phyloP scores from a whole-genome alignment of 2,797 vertebrate species.

The Rousettus madagascariensis region DNA sequence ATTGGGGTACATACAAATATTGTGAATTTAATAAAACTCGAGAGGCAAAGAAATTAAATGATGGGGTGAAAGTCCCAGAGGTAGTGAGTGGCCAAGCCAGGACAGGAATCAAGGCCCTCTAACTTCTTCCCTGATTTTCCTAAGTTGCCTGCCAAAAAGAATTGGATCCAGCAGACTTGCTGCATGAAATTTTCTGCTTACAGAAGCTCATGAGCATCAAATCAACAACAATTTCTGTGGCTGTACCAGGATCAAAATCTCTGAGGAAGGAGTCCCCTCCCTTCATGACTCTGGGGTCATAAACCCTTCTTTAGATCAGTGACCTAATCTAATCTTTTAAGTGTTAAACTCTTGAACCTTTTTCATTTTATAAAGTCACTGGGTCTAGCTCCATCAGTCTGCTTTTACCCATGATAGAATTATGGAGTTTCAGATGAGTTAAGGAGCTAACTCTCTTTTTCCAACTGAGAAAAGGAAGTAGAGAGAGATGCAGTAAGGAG shows the following conservation, averaged over 20 bases:
- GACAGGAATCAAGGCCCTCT: background rate
- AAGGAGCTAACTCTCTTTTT: background rate
- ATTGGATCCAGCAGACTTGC: background rate
- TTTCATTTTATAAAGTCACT: conserved; percentile 37
- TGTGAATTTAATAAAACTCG: background rate
- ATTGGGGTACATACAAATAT: background rate
- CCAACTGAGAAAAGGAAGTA: background rate
- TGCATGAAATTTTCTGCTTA: background rate
- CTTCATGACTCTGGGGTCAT: background rate
- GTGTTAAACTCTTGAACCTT: conserved; percentile 36
- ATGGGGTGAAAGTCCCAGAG: background rate
- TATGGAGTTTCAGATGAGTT: background rate
- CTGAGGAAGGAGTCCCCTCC: background rate
- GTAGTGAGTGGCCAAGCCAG: background rate
- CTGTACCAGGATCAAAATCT: background rate
- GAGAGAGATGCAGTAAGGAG: background rate
- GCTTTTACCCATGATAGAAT: background rate
- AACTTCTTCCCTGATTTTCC: background rate
- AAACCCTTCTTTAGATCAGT: conserved; percentile 1
- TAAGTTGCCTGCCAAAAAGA: background rate
- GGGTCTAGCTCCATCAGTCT: background rate
- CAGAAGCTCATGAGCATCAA: background rate
- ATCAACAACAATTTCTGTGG: background rate
- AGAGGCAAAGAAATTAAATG: background rate
- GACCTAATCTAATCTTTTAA: conserved; percentile 5